These are phyloP conservation scores for Coelogynopora nodosa DNA, from an alignment of 2,888 invertebrate species.

Conservation along the genomic window DNA sequence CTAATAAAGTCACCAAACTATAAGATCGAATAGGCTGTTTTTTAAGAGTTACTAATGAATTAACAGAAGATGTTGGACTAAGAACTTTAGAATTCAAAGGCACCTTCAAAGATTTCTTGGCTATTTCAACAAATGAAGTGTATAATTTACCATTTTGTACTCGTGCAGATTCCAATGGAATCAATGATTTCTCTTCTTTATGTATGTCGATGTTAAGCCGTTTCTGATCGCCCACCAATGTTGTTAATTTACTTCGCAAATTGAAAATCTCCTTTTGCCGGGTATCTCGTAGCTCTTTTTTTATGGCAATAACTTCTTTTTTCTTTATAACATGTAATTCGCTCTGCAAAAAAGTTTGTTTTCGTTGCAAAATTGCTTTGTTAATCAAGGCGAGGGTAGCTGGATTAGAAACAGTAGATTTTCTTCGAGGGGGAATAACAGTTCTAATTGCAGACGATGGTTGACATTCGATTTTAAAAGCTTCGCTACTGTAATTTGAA, in stretches of 20 bases:
- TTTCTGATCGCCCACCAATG: neutral
- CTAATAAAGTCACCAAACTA: neutral
- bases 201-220: neutral
- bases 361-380: neutral
- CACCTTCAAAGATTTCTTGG: neutral
- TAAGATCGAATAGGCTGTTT: neutral
- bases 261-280: neutral
- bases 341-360: neutral
- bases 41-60: neutral
- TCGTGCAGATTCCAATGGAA: neutral
- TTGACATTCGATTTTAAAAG: too few relatives aligned
- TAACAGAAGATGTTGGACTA: neutral
- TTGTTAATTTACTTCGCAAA: neutral
- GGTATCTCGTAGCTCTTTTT: neutral
- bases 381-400: neutral
- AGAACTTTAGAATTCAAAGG: neutral
- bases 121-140: neutral
- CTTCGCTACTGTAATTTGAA: too few relatives aligned
- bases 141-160: neutral
- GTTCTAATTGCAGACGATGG: too few relatives aligned
- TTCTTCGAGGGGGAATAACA: too few relatives aligned
- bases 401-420: neutral
- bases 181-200: neutral
- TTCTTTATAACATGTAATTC: neutral
- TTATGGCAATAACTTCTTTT: neutral